phyloP scores from a whole-genome alignment of 2,113 vertebrate genomes.

The Polypterus senegalus region DNA sequence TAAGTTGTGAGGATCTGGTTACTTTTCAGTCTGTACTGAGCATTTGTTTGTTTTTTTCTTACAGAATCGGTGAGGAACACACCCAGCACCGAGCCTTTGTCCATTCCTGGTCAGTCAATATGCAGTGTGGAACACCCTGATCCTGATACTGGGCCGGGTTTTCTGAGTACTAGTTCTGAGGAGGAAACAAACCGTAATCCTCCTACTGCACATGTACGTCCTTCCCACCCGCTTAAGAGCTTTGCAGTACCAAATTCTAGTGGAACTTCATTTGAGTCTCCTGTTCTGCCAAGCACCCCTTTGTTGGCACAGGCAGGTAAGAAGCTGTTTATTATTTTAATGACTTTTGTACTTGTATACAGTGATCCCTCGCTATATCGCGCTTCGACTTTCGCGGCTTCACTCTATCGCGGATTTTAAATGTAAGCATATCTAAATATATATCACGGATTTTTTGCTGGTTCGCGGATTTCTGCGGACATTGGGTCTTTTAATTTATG shows the following conservation, averaged over 20 bases:
- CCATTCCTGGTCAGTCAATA: conserved; percentile 59
- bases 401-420: too few relatives aligned
- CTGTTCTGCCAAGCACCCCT: conserved; percentile 75
- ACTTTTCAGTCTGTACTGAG: background rate
- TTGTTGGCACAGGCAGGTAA: conserved; percentile 83
- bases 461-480: too few relatives aligned
- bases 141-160: conserved; percentile 61
- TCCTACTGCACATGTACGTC: conserved; percentile 69
- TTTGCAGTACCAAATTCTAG: conserved; percentile 72
- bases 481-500: too few relatives aligned
- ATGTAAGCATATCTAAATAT: too few relatives aligned
- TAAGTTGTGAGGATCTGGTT: too few relatives aligned
- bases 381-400: too few relatives aligned
- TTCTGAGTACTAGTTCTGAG: conserved; percentile 68
- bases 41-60: conserved; percentile 9
- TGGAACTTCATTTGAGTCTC: conserved; percentile 57
- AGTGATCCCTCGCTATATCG: too few relatives aligned
- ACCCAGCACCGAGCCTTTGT: conserved; percentile 79
- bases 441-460: too few relatives aligned
- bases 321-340: background rate
- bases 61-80: conserved; percentile 85
- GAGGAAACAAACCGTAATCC: conserved; percentile 74
- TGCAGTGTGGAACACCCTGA: conserved; percentile 71
- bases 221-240: conserved; percentile 89
- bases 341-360: too few relatives aligned